Evolutionary conservation across 2,888 invertebrate species (phyloP).

Genomic region (Rhorus exstirpatorius): DNA sequence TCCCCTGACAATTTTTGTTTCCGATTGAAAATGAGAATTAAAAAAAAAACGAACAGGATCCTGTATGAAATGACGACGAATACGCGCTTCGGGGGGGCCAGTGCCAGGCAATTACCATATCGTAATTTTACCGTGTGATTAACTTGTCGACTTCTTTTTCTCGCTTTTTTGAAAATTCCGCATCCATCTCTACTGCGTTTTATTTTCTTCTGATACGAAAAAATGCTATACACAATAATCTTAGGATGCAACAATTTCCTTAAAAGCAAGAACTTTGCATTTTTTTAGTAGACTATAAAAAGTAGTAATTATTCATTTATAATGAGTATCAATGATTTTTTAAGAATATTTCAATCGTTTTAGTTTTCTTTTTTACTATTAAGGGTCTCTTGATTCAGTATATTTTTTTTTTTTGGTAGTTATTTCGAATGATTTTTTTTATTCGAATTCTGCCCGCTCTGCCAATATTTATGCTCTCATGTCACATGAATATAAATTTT

Average conservation of each 20-base stretch:
- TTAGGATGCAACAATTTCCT: too few species aligned
- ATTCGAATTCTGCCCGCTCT: conserved; percentile 3
- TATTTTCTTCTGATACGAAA: neutral
- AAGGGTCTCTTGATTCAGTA: too few species aligned
- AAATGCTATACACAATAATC: neutral
- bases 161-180: neutral
- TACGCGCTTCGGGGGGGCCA: neutral
- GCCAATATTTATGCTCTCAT: neutral
- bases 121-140: conserved; percentile 1
- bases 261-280: too few species aligned
- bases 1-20: neutral
- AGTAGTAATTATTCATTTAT: too few species aligned
- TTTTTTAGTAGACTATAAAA: too few species aligned
- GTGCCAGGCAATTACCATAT: conserved; percentile 49
- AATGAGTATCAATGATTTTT: too few species aligned
- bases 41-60: neutral
- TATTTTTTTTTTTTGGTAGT: too few species aligned
- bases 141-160: neutral
- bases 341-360: too few species aligned
- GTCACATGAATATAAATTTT: neutral
- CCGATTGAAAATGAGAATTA: neutral
- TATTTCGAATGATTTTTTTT: too few species aligned
- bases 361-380: too few species aligned
- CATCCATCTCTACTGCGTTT: neutral
- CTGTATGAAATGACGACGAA: neutral